Base-by-base conservation (phyloP, 2,113 vertebrate genomes). In the Xyliphius kryptos region DNA sequence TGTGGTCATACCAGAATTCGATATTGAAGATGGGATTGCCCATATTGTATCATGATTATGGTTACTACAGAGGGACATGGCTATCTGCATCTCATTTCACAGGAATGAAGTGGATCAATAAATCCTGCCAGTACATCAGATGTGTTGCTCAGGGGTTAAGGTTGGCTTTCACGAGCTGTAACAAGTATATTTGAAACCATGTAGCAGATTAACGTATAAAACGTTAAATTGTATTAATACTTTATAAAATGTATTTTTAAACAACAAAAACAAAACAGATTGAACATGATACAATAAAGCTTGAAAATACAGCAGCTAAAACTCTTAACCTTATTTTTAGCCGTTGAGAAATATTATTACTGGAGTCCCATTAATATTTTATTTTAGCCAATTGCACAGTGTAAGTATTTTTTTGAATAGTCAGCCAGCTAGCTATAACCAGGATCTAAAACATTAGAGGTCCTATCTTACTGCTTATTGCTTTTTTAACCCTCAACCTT, bases 21-120 rank as follows among this genome's bases (percentile, higher is more conserved):
- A 77, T 75, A 69, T 65, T 47, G 63, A 66, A 63, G 15, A 56
- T 32, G 47, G 61, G 47, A 63, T 49, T 66, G 60, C 19, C n/a
- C 50, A 76, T 69, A 79, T 79, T 83, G 78, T 72, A 80, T 83
- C 74, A 81, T 81, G 80, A 85, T 85, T 83, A 83, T 79, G 81
- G 76, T 75, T 68, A 70, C 53, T 74, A 48, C 49, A 76, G 58
- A 41, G 32, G 71, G 74, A 68, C 56, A 37, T 74, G 70, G 75
- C 77, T 76, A 80, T 83, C 82, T 82, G 80, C 77, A 81, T 85
- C 83, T 83, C 83, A 83, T 85, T 83, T 70, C 65, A 50, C 44
- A 63, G 74, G 73, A 79, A 83, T 79, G 71, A 82, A 82, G 73
- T 75, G 77, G 82, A 84, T 88, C 86, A 77, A 88, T 88, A 85